Percentiles rank a stretch among this genome's conserved stretches.
These are phyloP conservation scores for Carduelis carduelis DNA, from an alignment of 2,797 vertebrate species.

Conservation along the genomic window DNA sequence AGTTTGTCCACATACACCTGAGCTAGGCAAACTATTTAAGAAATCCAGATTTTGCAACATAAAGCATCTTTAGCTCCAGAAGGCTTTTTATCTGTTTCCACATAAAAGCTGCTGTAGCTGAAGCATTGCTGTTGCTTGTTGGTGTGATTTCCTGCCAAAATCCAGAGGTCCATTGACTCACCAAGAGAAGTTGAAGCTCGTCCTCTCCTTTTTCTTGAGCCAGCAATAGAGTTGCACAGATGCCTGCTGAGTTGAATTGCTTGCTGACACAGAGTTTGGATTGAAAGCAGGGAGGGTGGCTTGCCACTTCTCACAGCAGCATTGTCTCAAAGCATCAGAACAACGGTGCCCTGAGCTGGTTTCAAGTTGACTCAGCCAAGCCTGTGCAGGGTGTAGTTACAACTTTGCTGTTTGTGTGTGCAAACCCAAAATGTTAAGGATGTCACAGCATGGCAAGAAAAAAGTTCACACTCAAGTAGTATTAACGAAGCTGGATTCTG, in stretches of 20 bases:
- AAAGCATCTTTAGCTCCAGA: background rate
- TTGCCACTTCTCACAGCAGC: background rate
- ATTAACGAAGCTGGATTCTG: background rate
- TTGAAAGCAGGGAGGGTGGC: background rate
- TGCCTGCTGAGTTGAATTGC: background rate
- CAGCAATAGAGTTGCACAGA: background rate
- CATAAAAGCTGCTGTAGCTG: background rate
- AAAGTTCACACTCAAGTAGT: background rate
- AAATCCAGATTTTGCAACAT: background rate
- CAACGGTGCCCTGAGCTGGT: background rate
- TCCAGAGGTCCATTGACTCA: background rate
- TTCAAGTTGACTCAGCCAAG: background rate
- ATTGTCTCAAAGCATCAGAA: background rate
- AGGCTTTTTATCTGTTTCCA: background rate
- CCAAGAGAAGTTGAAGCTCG: background rate
- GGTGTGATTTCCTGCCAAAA: background rate
- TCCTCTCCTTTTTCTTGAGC: background rate
- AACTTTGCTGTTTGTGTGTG: background rate
- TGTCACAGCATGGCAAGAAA: background rate
- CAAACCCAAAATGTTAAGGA: background rate
- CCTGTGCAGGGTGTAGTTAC: background rate
- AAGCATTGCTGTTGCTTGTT: background rate
- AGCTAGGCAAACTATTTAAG: background rate
- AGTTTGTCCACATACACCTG: background rate
- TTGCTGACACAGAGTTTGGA: background rate